Evolutionary conservation across 2,888 invertebrate species (phyloP).

Genomic region (Eristalis pertinax): DNA sequence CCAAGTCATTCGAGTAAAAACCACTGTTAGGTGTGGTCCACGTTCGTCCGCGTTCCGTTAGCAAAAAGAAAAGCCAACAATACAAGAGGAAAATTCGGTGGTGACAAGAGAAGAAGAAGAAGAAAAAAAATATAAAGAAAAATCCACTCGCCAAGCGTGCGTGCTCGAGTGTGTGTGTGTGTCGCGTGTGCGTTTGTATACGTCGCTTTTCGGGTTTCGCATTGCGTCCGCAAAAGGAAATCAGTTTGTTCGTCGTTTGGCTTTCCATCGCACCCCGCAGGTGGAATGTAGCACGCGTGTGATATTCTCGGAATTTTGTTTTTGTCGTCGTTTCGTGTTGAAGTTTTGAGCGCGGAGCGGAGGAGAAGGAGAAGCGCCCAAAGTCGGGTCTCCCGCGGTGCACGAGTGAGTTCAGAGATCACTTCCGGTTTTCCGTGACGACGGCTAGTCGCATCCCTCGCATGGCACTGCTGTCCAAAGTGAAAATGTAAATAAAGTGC

Average conservation of each 20-base stretch:
- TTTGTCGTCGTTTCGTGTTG: too few species aligned
- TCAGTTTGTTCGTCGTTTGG: background rate
- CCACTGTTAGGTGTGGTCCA: constrained; percentile 42
- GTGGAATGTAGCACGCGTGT: constrained; percentile 7
- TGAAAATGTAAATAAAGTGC: constrained; percentile 64
- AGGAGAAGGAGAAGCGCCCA: background rate
- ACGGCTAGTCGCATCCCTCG: background rate
- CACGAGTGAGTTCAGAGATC: constrained; percentile 1
- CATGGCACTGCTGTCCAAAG: constrained; percentile 12
- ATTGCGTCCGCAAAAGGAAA: background rate
- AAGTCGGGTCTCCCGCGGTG: background rate
- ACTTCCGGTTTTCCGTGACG: constrained; percentile 34
- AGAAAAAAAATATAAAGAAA: constrained; percentile 21
- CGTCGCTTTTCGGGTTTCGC: background rate
- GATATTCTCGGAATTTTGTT: background rate
- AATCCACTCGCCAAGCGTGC: constrained; percentile 15
- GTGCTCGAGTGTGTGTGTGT: background rate
- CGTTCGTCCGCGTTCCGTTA: constrained; percentile 54
- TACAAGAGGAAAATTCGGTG: background rate
- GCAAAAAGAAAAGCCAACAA: constrained; percentile 13
- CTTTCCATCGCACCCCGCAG: background rate
- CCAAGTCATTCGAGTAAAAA: constrained; percentile 68
- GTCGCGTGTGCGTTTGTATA: background rate
- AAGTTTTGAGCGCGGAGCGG: too few species aligned
- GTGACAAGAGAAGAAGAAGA: constrained; percentile 19